phyloP scores from a whole-genome alignment of 2,113 vertebrate genomes.

The Xiphophorus couchianus region DNA sequence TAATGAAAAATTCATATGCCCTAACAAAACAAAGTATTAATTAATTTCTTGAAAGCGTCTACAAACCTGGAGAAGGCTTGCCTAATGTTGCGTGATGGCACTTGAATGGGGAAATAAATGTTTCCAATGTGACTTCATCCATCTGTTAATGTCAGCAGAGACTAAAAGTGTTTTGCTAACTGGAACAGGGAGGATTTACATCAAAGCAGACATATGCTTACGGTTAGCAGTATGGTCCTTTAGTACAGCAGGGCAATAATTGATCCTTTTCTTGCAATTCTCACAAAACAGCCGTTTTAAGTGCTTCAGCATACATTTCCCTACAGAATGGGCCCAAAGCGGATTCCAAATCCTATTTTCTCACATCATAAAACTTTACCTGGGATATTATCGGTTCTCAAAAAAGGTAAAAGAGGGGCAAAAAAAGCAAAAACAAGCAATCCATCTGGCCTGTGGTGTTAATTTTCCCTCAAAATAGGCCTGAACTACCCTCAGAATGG shows the following conservation, averaged over 20 bases:
- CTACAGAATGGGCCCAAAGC: slow-evolving; percentile 40
- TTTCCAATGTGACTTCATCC: slow-evolving; percentile 53
- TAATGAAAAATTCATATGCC: slow-evolving; percentile 80
- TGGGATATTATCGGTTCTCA: slow-evolving; percentile 42
- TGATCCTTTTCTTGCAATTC: slow-evolving; percentile 28
- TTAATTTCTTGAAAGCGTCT: slow-evolving; percentile 76
- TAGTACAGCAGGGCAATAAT: slow-evolving; percentile 27
- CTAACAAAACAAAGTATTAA: slow-evolving; percentile 79
- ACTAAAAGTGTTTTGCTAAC: slow-evolving; percentile 49
- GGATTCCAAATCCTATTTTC: slow-evolving; percentile 43
- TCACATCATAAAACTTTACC: slow-evolving; percentile 58
- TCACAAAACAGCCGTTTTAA: slow-evolving; percentile 21
- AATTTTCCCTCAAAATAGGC: slow-evolving; percentile 61
- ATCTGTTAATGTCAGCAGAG: slow-evolving; percentile 50
- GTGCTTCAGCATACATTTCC: slow-evolving; percentile 14
- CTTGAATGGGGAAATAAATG: slow-evolving; percentile 59
- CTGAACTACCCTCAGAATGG: slow-evolving; percentile 57
- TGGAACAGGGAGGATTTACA: slow-evolving; percentile 48
- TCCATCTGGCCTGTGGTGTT: slow-evolving; percentile 64
- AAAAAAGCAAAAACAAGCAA: slow-evolving; percentile 55
- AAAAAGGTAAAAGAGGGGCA: slow-evolving; percentile 36
- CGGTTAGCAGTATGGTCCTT: slow-evolving; percentile 24
- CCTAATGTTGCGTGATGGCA: slow-evolving; percentile 70
- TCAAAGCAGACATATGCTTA: slow-evolving; percentile 42
- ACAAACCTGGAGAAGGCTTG: slow-evolving; percentile 68